Evolutionary conservation across 2,797 vertebrate genomes (phyloP).

Genomic region (Protosalanx chinensis): DNA sequence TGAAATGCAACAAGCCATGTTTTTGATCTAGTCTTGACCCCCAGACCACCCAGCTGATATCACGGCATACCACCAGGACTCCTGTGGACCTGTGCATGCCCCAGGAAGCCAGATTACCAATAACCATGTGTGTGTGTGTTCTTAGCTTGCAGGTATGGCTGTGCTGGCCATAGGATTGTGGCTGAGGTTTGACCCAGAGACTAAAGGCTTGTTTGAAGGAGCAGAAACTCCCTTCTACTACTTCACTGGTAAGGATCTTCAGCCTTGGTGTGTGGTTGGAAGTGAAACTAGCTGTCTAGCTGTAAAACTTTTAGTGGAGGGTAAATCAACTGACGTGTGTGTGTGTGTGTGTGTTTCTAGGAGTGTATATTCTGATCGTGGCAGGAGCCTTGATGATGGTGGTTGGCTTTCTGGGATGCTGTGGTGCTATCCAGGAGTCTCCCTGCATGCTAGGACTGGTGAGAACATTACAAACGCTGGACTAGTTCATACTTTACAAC

Average conservation of each 20-base stretch:
- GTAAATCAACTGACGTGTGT: conserved; percentile 51
- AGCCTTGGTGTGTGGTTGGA: conserved; percentile 8
- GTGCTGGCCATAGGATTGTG: conserved; percentile 91
- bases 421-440: conserved; percentile 94
- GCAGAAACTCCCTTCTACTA: conserved; percentile 75
- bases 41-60: no score
- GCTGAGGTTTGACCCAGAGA: conserved; percentile 90
- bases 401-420: conserved; percentile 96
- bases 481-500: conserved; percentile 13
- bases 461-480: conserved; percentile 42
- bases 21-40: no score
- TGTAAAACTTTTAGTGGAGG: no score
- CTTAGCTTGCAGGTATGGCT: conserved; percentile 88
- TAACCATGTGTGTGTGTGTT: not conserved
- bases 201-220: conserved; percentile 85
- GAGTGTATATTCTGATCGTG: conserved; percentile 91
- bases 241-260: conserved; percentile 80
- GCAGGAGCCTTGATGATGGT: conserved; percentile 96
- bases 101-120: no score
- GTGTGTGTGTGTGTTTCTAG: conserved; percentile 60
- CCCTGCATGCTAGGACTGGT: conserved; percentile 97
- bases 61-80: no score
- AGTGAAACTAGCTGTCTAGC: no score
- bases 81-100: no score
- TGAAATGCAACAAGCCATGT: no score